A percentile compares a stretch with the other conserved stretches of the same genome.
These are phyloP conservation scores for Drosophila bifasciata DNA, from an alignment of 1,140 invertebrate genomes.

Conservation along the genomic window DNA sequence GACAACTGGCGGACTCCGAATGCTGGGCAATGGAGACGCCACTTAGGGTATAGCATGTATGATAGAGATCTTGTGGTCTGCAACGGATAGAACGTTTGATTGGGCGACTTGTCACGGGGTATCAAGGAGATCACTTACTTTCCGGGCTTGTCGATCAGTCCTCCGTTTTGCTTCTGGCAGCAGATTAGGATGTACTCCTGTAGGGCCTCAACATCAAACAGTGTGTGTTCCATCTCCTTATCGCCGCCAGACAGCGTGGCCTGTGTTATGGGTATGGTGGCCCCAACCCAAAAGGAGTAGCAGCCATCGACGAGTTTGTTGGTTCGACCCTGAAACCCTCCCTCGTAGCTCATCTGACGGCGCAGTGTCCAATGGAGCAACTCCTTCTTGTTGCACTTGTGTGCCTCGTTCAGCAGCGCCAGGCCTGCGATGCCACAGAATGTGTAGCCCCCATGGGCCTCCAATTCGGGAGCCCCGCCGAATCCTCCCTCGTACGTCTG, in stretches of 20 bases:
- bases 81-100: not conserved
- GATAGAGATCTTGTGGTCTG: conserved; percentile 95
- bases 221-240: conserved; percentile 67
- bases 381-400: conserved; percentile 91
- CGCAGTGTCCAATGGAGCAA: conserved; percentile 94
- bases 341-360: conserved; percentile 95
- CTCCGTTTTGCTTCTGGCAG: conserved; percentile 95
- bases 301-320: conserved; percentile 99
- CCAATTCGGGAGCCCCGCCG: conserved; percentile 95
- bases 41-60: conserved; percentile 98
- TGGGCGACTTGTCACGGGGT: too few species aligned
- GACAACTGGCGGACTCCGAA: conserved; percentile 85
- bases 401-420: conserved; percentile 91
- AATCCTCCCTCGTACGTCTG: conserved; percentile 99
- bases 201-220: conserved; percentile 93
- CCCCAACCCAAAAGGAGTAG: conserved; percentile 99
- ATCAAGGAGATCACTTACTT: conserved; percentile 87
- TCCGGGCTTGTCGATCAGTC: conserved; percentile 97
- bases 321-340: conserved; percentile 97
- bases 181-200: conserved; percentile 98
- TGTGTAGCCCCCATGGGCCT: conserved; percentile 99
- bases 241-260: conserved; percentile 84
- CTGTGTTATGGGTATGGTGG: conserved; percentile 92
- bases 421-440: conserved; percentile 97
- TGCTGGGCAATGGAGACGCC: conserved; percentile 97